A percentile compares a stretch with the other conserved stretches of the same genome.
These are phyloP conservation scores for Drosophila nigromelanica DNA, from an alignment of 1,140 invertebrate genomes.

Conservation along the genomic window DNA sequence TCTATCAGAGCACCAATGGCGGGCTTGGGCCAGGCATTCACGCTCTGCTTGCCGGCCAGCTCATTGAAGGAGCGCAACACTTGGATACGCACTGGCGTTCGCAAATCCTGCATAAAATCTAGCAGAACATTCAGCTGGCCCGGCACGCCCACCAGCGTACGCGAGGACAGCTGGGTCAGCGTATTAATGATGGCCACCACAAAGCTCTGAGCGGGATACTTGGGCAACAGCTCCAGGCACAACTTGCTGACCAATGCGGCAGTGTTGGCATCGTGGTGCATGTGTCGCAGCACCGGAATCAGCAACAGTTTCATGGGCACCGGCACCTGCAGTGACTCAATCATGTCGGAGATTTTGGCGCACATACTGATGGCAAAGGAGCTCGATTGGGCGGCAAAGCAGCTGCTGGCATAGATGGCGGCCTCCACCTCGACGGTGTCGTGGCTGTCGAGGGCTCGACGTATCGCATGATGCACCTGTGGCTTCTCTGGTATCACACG, in stretches of 20 bases:
- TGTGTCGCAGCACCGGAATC: conserved; percentile 95
- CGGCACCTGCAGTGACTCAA: conserved; percentile 95
- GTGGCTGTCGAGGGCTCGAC: conserved; percentile 96
- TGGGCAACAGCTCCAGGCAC: conserved; percentile 92
- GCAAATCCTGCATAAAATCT: conserved; percentile 85
- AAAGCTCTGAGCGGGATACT: conserved; percentile 95
- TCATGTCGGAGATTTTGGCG: conserved; percentile 97
- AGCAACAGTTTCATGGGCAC: conserved; percentile 95
- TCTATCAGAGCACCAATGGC: conserved; percentile 87
- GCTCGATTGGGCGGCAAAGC: conserved; percentile 96
- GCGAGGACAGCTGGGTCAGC: conserved; percentile 93
- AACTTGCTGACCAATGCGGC: conserved; percentile 92
- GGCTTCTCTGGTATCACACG: conserved; percentile 96
- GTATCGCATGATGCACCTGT: conserved; percentile 97
- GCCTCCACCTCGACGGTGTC: conserved; percentile 98
- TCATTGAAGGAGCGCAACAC: conserved; percentile 90
- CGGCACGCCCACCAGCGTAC: conserved; percentile 95
- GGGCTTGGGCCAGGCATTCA: conserved; percentile 92
- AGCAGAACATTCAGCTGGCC: conserved; percentile 89
- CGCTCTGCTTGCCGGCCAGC: conserved; percentile 89
- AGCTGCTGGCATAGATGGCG: conserved; percentile 96
- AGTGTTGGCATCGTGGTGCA: conserved; percentile 95
- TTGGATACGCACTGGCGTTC: conserved; percentile 89
- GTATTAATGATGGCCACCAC: conserved; percentile 94
- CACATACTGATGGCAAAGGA: conserved; percentile 98